Evolutionary conservation across 1,140 invertebrate species (phyloP), one percentile per base, ranked within the genome.

Genomic region (Hypothenemus hampei): DNA sequence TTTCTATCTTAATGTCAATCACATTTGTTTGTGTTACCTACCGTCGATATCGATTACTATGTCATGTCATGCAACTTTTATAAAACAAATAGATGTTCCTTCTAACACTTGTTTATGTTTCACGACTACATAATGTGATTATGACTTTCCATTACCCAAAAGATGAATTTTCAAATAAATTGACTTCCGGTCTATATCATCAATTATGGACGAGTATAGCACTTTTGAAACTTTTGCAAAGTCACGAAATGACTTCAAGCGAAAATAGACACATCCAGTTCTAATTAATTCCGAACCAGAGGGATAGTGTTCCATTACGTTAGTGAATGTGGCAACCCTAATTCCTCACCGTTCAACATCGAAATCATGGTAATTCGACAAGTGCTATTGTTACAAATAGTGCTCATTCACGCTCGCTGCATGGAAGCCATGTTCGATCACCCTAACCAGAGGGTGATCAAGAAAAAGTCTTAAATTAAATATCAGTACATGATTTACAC

Each of bases 301-400:
- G 61, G 59, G 61, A 61, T 62, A 65, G 56, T 63, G 63, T 59
- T 58, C 59, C 58, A 63, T 63, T 61, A 65, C 56, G 59, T 65
- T 62, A 62, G 55, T 59, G 50, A 61, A 63, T 63, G 63, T 65
- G 63, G 61, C 50, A 44, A 41, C 57, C 59, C 53, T 53, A 57
- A 48, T 52, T 64, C 52, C 26, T 62, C 39, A 49, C 48, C 48
- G 61, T 54, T 54, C 48, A 54, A 60, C 49, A 54, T 31, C 47
- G 56, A 48, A 41, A 59, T 60, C 43, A 57, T 55, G 48, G 45
- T 56, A 60, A 55, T 59, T 62, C 59, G 57, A 61, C 63, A 65
- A 65, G 63, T 65, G 63, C 59, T 60, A 63, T 65, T 65, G 57
- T 65, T 57, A 45, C 7, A 31, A 62, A 65, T 63, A 65, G 59